phyloP scores from a whole-genome alignment of 2,888 invertebrate species.

The Anorthoa munda region DNA sequence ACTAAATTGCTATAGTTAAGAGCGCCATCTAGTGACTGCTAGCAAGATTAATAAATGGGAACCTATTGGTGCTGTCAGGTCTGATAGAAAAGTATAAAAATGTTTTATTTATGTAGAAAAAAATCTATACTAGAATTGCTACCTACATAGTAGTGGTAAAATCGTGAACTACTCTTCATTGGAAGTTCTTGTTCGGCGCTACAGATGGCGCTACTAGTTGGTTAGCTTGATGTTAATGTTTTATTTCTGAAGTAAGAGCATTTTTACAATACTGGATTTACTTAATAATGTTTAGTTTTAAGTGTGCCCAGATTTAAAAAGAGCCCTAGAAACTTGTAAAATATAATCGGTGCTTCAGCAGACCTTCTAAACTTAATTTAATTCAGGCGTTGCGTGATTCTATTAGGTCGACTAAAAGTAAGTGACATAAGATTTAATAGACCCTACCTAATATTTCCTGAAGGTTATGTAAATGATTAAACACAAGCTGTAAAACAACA shows the following conservation, averaged over 20 bases:
- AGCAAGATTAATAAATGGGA: neutral
- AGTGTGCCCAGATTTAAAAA: too few species aligned
- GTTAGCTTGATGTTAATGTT: neutral
- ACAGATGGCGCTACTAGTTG: slow-evolving; percentile 42
- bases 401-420: too few species aligned
- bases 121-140: neutral
- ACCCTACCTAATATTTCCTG: neutral
- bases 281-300: too few species aligned
- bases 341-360: too few species aligned
- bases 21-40: slow-evolving; percentile 11
- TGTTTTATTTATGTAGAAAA: too few species aligned
- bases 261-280: too few species aligned
- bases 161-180: slow-evolving; percentile 5
- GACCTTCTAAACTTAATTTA: too few species aligned
- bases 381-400: neutral
- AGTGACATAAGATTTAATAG: slow-evolving; percentile 1
- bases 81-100: neutral
- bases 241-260: neutral
- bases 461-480: slow-evolving; percentile 14
- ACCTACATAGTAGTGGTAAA: neutral
- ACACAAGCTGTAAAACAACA: slow-evolving; percentile 19
- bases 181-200: slow-evolving; percentile 15
- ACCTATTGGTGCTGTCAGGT: neutral
- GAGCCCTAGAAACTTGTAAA: too few species aligned
- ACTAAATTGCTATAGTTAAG: neutral